Base-by-base conservation (phyloP, 2,797 vertebrate genomes). In the Meriones psammophilus region DNA sequence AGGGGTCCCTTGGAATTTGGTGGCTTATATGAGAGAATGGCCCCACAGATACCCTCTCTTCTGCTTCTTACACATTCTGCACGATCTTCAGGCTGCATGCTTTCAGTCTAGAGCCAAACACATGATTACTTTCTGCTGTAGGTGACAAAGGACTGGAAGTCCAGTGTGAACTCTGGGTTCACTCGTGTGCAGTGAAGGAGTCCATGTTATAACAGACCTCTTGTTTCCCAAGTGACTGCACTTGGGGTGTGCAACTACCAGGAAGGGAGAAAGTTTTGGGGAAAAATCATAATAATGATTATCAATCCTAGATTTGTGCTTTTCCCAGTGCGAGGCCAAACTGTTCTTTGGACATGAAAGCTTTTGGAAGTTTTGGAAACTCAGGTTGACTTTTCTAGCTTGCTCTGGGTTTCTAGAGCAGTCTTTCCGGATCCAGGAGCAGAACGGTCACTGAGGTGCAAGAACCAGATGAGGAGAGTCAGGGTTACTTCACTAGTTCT, bases 371-470 rank as follows among this genome's bases (percentile, higher is more conserved):
- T 22, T 20, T 26, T 13, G 20, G 20, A 33, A 24, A 9, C 56
- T 50, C 7, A 12, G 24, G 14, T 7, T 0, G 54, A 15, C 7
- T 36, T 13, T 14, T 30, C n/a, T 20, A 5, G 5, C 1, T 18
- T 9, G 7, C 18, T 58, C n/a, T 50, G 20, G 56, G 17, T 2
- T 33, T 54, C n/a, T 62, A 12, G 2, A 5, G 2, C 36, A 1
- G 7, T 22, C 7, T 7, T 56, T 54, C 18, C 2, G 30, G 33
- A 13, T 28, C 0, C 0, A 0, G 39, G 18, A 13, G 14, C 8
- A n/a, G 50, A 33, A 36, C 1, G 8, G 39, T 22, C 14, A 14
- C 4, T 5, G 24, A 18, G 15, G 36, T 42, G 3, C 5, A 60
- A 64, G 36, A 22, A n/a, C 36, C 12, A n/a, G 9, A 15, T 9